Conservation (phyloP, 2,797 vertebrate species). For the Odontamblyopus rebecca region DNA sequence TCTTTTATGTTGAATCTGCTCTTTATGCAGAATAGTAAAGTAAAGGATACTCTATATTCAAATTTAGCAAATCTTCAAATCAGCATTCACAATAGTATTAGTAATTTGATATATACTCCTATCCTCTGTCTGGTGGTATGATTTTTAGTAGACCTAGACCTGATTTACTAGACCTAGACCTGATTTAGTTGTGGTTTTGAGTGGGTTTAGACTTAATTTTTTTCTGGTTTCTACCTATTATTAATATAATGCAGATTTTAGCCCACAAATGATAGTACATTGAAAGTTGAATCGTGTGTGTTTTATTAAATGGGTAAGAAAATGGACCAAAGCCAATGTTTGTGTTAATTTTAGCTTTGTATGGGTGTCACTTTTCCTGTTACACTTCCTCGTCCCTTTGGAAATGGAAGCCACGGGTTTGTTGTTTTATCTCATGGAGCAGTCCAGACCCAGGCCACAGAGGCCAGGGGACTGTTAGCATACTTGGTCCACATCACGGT, state of each 20-base stretch:
- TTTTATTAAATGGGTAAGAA: constrained; percentile 16
- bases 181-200: not conserved
- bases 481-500: constrained; percentile 40
- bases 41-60: too few relatives aligned
- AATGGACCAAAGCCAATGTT: constrained; percentile 14
- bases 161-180: too few relatives aligned
- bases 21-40: too few relatives aligned
- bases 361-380: constrained; percentile 15
- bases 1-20: too few relatives aligned
- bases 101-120: too few relatives aligned
- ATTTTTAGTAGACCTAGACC: not conserved
- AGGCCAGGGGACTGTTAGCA: constrained; percentile 46
- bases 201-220: not conserved
- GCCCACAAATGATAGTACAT: not conserved
- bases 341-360: constrained; percentile 17
- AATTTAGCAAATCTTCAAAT: too few relatives aligned
- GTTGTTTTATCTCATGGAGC: constrained; percentile 27
- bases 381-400: constrained; percentile 20
- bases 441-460: constrained; percentile 49
- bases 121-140: too few relatives aligned
- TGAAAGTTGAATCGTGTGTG: not conserved
- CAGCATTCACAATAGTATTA: too few relatives aligned
- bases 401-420: constrained; percentile 18
- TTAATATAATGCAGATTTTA: not conserved
- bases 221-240: not conserved